phyloP scores from a whole-genome alignment of 1,140 invertebrate genomes.

The Drosophila pectinifera region DNA sequence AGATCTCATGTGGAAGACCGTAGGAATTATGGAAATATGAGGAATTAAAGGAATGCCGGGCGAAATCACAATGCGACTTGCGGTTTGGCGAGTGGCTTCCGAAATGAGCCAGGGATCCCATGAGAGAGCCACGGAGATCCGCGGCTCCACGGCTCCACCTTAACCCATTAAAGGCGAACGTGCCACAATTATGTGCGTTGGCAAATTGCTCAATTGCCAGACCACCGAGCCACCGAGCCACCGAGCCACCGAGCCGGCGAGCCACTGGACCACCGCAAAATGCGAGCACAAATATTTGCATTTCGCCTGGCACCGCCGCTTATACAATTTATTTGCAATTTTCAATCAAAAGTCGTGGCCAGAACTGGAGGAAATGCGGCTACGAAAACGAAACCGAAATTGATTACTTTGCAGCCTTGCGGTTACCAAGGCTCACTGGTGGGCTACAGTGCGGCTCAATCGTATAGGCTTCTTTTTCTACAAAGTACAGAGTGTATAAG shows the following conservation, averaged over 20 bases:
- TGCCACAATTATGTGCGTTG: slow-evolving; percentile 78
- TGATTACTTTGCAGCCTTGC: slow-evolving; percentile 65
- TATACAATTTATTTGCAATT: slow-evolving; percentile 84
- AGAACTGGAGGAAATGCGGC: slow-evolving; percentile 43
- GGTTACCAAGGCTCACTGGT: slow-evolving; percentile 19
- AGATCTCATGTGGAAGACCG: background rate
- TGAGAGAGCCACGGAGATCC: background rate
- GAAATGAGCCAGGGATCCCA: slow-evolving; percentile 34
- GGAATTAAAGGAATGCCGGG: slow-evolving; percentile 28
- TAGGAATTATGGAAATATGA: slow-evolving; percentile 15
- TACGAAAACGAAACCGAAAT: slow-evolving; percentile 51
- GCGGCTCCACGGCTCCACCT: slow-evolving; percentile 53
- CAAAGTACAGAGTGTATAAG: no score
- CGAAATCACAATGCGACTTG: slow-evolving; percentile 32
- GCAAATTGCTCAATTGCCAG: slow-evolving; percentile 77
- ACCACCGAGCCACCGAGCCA: slow-evolving; percentile 16
- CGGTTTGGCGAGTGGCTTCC: slow-evolving; percentile 40
- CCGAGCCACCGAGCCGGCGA: background rate
- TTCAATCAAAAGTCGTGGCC: slow-evolving; percentile 79
- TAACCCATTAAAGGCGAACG: slow-evolving; percentile 75
- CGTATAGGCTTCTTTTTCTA: no score
- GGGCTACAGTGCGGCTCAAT: slow-evolving; percentile 13
- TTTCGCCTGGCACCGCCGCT: slow-evolving; percentile 69
- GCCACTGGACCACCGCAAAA: slow-evolving; percentile 52
- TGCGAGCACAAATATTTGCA: slow-evolving; percentile 65